A percentile compares a stretch with the other conserved stretches of the same genome.
Evolutionary conservation across 1,140 invertebrate genomes (phyloP).

Genomic region (Bicyclus anynana): DNA sequence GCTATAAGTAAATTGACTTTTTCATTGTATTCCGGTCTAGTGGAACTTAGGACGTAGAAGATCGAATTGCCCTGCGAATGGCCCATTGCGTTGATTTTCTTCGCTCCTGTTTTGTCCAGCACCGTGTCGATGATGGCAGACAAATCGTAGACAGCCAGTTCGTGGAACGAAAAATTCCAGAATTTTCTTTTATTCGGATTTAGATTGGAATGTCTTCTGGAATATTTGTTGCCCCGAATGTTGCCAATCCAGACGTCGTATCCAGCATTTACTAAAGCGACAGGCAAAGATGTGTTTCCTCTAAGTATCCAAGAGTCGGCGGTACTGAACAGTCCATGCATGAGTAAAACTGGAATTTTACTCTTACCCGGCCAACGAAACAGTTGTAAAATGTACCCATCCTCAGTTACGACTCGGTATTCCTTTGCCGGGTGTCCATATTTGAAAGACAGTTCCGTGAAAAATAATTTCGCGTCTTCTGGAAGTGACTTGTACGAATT

Average conservation of each 20-base stretch:
- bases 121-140: constrained; percentile 81
- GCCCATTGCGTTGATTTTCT: constrained; percentile 70
- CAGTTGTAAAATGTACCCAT: constrained; percentile 83
- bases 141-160: constrained; percentile 80
- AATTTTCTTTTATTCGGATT: constrained; percentile 68
- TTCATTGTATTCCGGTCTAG: constrained; percentile 73
- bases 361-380: constrained; percentile 76
- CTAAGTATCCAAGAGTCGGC: constrained; percentile 81
- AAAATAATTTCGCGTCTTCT: constrained; percentile 36
- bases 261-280: constrained; percentile 56
- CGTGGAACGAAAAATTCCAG: constrained; percentile 79
- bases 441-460: constrained; percentile 9
- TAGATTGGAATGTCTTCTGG: constrained; percentile 74
- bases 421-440: constrained; percentile 76
- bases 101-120: constrained; percentile 65
- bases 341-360: constrained; percentile 77
- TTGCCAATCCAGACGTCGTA: constrained; percentile 86
- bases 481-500: too few species aligned
- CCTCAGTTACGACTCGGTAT: constrained; percentile 75
- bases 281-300: constrained; percentile 67
- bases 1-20: constrained; percentile 50
- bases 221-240: constrained; percentile 82
- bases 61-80: constrained; percentile 77
- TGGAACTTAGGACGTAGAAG: constrained; percentile 72
- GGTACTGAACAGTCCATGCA: constrained; percentile 84